Percentiles rank a stretch among this genome's conserved stretches.
phyloP scores from a whole-genome alignment of 2,888 invertebrate genomes.

The Macrosoma leucophasiata region DNA sequence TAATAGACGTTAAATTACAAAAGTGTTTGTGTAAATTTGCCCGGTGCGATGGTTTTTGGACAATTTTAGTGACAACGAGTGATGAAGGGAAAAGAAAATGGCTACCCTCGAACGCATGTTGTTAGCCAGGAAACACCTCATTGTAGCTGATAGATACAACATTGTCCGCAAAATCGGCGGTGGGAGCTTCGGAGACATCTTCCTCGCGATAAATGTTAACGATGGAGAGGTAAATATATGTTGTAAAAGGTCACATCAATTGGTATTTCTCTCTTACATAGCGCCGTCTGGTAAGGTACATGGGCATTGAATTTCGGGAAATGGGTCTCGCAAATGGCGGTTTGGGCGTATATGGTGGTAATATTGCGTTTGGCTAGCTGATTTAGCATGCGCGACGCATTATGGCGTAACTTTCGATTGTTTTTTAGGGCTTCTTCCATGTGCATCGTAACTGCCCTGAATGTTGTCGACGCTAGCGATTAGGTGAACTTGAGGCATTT shows the following conservation, averaged over 20 bases:
- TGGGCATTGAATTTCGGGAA: constrained; percentile 50
- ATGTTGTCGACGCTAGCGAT: too few relatives aligned
- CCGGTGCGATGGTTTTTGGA: constrained; percentile 53
- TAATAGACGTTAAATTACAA: constrained; percentile 45
- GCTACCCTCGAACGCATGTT: constrained; percentile 68
- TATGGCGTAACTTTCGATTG: too few relatives aligned
- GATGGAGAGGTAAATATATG: constrained; percentile 88
- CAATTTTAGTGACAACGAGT: constrained; percentile 63
- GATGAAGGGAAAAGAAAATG: constrained; percentile 69
- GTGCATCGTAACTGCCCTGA: too few relatives aligned
- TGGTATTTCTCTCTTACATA: constrained; percentile 17
- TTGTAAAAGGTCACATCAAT: constrained; percentile 23
- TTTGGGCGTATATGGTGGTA: constrained; percentile 32
- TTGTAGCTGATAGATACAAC: constrained; percentile 92
- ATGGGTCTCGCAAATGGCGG: constrained; percentile 57
- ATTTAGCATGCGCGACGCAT: too few relatives aligned
- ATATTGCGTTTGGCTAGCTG: too few relatives aligned
- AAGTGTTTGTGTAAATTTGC: constrained; percentile 54
- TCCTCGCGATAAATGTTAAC: constrained; percentile 92
- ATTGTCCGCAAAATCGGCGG: constrained; percentile 98
- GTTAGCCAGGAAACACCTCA: constrained; percentile 55
- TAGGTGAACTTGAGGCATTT: too few relatives aligned
- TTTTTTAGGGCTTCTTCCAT: too few relatives aligned
- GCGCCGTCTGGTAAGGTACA: constrained; percentile 32
- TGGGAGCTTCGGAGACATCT: constrained; percentile 99